Evolutionary conservation across 2,797 vertebrate genomes (phyloP).

Genomic region (Gymnothorax javanicus): DNA sequence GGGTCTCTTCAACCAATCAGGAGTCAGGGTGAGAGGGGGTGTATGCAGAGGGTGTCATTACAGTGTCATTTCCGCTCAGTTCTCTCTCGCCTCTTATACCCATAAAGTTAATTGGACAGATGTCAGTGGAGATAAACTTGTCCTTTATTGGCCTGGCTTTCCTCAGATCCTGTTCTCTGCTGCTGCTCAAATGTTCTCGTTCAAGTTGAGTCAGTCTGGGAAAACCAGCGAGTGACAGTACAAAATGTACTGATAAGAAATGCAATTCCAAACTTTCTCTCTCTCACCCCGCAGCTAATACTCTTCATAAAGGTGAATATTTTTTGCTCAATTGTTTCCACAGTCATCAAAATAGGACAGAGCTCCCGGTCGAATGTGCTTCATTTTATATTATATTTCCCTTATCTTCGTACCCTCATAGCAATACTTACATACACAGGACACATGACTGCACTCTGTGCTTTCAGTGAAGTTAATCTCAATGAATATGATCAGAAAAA

Average conservation of each 20-base stretch:
- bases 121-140: constrained; percentile 16
- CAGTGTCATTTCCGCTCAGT: constrained; percentile 12
- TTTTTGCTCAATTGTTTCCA: neutral
- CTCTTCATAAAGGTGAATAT: neutral
- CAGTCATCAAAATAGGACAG: constrained; percentile 30
- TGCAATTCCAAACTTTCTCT: neutral
- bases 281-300: neutral
- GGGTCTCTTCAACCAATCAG: constrained; percentile 5
- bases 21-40: neutral
- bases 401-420: neutral
- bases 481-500: neutral
- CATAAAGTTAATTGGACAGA: constrained; percentile 13
- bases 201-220: neutral
- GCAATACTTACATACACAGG: neutral
- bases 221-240: neutral
- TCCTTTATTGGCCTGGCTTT: constrained; percentile 4
- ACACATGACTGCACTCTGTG: neutral
- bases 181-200: neutral
- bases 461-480: neutral
- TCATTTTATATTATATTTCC: constrained; percentile 52
- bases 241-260: neutral
- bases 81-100: constrained; percentile 2
- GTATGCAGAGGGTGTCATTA: neutral
- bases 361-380: constrained; percentile 45
- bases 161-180: neutral